phyloP scores from a whole-genome alignment of 2,888 invertebrate species.

The Xanthia icteritia region DNA sequence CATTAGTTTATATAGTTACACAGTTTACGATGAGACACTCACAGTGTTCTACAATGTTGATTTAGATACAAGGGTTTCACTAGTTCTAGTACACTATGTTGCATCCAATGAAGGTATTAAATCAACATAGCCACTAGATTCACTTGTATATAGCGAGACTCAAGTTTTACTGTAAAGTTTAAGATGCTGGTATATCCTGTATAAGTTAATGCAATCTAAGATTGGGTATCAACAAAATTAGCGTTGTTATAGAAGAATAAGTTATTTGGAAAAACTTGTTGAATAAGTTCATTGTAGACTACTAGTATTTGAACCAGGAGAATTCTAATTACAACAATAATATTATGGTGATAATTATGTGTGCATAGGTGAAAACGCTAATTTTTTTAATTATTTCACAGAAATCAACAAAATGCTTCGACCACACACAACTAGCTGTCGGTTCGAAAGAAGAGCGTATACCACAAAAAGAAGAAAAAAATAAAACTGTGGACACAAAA shows the following conservation, averaged over 20 bases:
- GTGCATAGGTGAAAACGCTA: neutral
- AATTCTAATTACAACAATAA: neutral
- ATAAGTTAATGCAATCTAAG: slow-evolving; percentile 6
- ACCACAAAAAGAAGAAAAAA: slow-evolving; percentile 59
- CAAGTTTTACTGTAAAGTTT: slow-evolving; percentile 10
- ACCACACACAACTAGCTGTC: slow-evolving; percentile 82
- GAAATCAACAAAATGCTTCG: slow-evolving; percentile 87
- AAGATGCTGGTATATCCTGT: slow-evolving; percentile 1
- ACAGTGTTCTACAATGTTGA: slow-evolving; percentile 40
- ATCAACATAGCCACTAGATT: slow-evolving; percentile 17
- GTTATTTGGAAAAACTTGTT: neutral
- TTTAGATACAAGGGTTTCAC: neutral
- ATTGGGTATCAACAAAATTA: neutral
- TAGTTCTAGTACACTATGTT: slow-evolving; percentile 45
- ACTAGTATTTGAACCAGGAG: neutral
- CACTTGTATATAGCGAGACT: slow-evolving; percentile 23
- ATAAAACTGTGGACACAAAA: slow-evolving; percentile 62
- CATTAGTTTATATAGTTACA: slow-evolving; percentile 10
- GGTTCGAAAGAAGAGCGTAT: slow-evolving; percentile 61
- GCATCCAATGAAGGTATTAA: slow-evolving; percentile 36
- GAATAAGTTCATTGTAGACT: neutral
- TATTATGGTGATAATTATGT: neutral
- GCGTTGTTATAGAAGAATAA: neutral
- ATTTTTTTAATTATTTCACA: slow-evolving; percentile 65
- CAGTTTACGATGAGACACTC: slow-evolving; percentile 39